A percentile compares a stretch with the other conserved stretches of the same genome.
Conservation (phyloP, 2,888 invertebrate genomes). For the Lottia scabra region DNA sequence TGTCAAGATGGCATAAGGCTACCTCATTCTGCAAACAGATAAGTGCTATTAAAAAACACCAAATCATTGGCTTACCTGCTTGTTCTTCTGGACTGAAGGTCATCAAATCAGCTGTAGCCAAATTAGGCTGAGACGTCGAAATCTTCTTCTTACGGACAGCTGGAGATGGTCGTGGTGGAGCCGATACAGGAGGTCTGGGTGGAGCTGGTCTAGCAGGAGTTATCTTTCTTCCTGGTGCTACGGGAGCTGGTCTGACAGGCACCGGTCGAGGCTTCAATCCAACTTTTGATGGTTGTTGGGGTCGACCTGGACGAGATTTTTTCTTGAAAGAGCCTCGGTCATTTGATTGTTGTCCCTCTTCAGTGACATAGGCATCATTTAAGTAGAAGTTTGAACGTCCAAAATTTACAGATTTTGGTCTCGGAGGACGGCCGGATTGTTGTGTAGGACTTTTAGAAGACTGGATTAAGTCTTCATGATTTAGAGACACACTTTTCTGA, state of each 20-base stretch:
- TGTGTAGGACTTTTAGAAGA: background rate
- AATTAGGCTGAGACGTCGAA: constrained; percentile 27
- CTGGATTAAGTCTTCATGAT: background rate
- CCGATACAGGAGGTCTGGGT: constrained; percentile 28
- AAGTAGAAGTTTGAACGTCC: background rate
- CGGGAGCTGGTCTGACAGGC: constrained; percentile 9
- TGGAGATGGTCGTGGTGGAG: constrained; percentile 14
- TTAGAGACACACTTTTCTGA: constrained; percentile 4
- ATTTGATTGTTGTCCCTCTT: background rate
- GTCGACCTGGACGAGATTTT: background rate
- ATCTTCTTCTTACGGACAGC: constrained; percentile 34
- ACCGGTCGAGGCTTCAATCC: constrained; percentile 10
- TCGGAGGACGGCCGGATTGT: background rate
- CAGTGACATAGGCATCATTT: constrained; percentile 9
- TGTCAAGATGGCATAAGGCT: too few relatives aligned
- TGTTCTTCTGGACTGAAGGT: constrained; percentile 54
- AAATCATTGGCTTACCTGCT: background rate
- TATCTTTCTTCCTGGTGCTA: background rate
- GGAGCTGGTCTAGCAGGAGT: constrained; percentile 55
- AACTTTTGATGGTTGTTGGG: background rate
- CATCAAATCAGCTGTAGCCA: constrained; percentile 48
- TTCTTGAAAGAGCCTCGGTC: background rate
- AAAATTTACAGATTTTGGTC: background rate
- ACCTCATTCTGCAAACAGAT: too few relatives aligned
- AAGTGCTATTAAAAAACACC: too few relatives aligned